Evolutionary conservation across 1,140 invertebrate species (phyloP).

Genomic region (Lanistes nyassanus): DNA sequence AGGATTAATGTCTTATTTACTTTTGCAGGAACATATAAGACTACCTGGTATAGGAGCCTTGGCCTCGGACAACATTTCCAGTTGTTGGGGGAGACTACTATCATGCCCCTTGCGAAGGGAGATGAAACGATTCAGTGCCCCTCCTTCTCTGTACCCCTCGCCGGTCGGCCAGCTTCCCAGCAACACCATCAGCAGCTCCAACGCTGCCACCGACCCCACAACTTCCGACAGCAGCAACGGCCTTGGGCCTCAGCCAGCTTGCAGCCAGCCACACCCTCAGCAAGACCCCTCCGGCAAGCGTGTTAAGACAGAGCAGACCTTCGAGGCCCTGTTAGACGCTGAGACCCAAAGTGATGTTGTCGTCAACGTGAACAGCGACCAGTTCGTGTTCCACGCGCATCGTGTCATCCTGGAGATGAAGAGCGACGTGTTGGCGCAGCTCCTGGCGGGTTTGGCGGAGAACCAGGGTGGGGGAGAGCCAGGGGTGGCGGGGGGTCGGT

Average conservation of each 20-base stretch:
- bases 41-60: not conserved
- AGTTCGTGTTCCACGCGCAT: slow-evolving; percentile 56
- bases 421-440: slow-evolving; percentile 54
- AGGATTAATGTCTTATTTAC: too few relatives aligned
- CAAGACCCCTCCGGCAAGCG: slow-evolving; percentile 55
- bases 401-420: slow-evolving; percentile 60
- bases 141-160: slow-evolving; percentile 46
- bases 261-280: slow-evolving; percentile 31
- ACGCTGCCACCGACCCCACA: slow-evolving; percentile 26
- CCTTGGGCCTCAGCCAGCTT: too few relatives aligned
- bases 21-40: too few relatives aligned
- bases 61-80: not conserved
- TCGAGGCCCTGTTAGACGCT: slow-evolving; percentile 58
- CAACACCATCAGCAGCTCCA: slow-evolving; percentile 50
- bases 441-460: slow-evolving; percentile 41
- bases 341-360: slow-evolving; percentile 57
- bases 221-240: slow-evolving; percentile 21
- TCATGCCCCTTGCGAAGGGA: not conserved
- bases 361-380: slow-evolving; percentile 53
- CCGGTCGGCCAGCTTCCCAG: slow-evolving; percentile 49
- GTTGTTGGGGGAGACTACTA: too few relatives aligned
- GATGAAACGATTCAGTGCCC: slow-evolving; percentile 41
- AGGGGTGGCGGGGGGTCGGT: slow-evolving; percentile 22
- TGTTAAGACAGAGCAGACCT: slow-evolving; percentile 57
- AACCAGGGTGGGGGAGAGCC: slow-evolving; percentile 4